Conservation (phyloP, 2,888 invertebrate species). For the Ectemnius lituratus region DNA sequence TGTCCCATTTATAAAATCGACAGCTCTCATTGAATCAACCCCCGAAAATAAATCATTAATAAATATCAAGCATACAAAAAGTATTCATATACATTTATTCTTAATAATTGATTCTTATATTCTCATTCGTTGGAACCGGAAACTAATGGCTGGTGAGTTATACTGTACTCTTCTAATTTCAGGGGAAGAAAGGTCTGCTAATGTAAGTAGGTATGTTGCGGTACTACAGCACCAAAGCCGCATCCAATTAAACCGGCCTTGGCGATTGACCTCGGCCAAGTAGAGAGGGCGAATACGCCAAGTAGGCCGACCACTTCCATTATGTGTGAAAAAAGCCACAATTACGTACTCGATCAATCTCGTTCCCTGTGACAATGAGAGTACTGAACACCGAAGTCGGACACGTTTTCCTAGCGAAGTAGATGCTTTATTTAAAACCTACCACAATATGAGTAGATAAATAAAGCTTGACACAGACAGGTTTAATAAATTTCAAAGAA, state of each 20-base stretch:
- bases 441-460: too few species aligned
- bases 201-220: background rate
- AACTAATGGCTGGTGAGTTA: too few species aligned
- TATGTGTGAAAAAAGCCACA: conserved; percentile 22
- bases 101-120: too few species aligned
- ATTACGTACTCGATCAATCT: conserved; percentile 39
- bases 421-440: conserved; percentile 19
- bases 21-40: background rate
- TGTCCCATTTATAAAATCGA: too few species aligned
- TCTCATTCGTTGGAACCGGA: too few species aligned
- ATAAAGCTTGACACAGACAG: background rate
- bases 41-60: background rate
- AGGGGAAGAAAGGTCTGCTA: background rate
- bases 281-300: background rate
- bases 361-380: conserved; percentile 17
- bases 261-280: background rate
- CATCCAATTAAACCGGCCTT: background rate
- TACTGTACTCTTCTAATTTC: too few species aligned
- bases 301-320: conserved; percentile 14
- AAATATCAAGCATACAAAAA: background rate
- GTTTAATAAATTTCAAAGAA: too few species aligned
- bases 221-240: background rate
- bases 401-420: conserved; percentile 36
- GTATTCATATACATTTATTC: too few species aligned
- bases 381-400: background rate